Evolutionary conservation across 2,113 vertebrate species (phyloP).

Genomic region (Psammodynastes pulverulentus): DNA sequence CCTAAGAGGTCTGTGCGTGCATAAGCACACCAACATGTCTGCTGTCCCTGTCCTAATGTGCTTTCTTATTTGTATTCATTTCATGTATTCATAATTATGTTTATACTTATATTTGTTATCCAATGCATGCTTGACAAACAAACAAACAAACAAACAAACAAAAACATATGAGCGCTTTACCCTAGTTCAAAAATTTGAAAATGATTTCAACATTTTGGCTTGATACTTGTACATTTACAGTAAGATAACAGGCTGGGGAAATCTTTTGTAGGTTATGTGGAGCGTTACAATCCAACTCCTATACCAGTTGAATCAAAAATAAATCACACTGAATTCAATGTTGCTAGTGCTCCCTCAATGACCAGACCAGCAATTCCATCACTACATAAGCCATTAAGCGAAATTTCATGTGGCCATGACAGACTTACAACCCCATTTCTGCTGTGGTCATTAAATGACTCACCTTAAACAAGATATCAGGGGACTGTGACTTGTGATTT

Average conservation of each 20-base stretch:
- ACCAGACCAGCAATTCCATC: neutral
- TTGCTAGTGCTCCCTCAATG: neutral
- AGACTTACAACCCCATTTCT: neutral
- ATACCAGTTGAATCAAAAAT: neutral
- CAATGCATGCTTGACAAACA: no score
- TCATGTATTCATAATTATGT: no score
- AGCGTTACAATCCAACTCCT: neutral
- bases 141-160: no score
- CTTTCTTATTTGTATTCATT: no score
- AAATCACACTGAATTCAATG: neutral
- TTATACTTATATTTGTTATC: no score
- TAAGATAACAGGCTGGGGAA: neutral
- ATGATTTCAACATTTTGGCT: neutral
- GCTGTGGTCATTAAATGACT: neutral
- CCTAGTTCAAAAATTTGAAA: neutral
- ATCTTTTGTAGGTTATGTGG: neutral
- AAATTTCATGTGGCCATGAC: neutral
- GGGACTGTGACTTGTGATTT: neutral
- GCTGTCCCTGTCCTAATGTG: no score
- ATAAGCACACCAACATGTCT: no score
- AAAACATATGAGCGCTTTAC: neutral
- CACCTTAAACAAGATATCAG: neutral
- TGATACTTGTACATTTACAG: neutral
- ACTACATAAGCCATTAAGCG: neutral
- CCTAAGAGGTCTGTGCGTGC: no score